Percentiles rank a stretch among this genome's conserved stretches.
phyloP scores from a whole-genome alignment of 2,888 invertebrate species.

The Tetranychus piercei region DNA sequence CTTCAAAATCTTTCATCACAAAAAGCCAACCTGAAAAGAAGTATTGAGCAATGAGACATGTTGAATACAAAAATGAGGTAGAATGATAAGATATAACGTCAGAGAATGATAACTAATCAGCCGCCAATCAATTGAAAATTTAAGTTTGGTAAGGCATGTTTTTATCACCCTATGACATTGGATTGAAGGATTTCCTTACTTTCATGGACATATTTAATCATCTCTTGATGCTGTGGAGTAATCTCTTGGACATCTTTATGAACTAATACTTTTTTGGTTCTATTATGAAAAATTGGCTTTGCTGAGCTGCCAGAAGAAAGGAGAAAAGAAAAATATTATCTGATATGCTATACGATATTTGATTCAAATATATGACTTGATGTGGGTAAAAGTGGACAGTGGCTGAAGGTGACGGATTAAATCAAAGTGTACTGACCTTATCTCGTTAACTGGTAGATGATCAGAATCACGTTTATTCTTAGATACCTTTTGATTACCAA shows the following conservation, averaged over 20 bases:
- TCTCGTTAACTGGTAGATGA: conserved; percentile 10
- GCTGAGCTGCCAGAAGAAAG: neutral
- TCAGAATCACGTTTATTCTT: conserved; percentile 10
- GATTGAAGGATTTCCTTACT: conserved; percentile 43
- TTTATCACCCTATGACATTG: too few relatives aligned
- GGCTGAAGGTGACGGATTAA: neutral
- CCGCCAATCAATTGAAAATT: neutral
- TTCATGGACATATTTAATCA: conserved; percentile 65
- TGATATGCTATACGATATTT: neutral
- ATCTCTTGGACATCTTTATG: conserved; percentile 44
- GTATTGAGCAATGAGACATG: neutral
- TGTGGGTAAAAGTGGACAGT: neutral
- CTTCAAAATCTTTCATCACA: conserved; percentile 5
- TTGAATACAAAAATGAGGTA: neutral
- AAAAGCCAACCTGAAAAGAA: neutral
- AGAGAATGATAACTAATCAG: neutral
- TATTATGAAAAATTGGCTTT: conserved; percentile 7
- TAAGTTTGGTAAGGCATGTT: too few relatives aligned
- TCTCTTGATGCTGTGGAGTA: conserved; percentile 64
- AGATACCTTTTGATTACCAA: conserved; percentile 2
- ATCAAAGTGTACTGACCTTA: neutral
- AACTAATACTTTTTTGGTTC: conserved; percentile 33
- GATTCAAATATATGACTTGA: neutral
- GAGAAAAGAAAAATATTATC: neutral
- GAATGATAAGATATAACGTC: neutral